These are phyloP conservation scores for Melanotaenia boesemani DNA, from an alignment of 2,797 vertebrate genomes.

Conservation along the genomic window DNA sequence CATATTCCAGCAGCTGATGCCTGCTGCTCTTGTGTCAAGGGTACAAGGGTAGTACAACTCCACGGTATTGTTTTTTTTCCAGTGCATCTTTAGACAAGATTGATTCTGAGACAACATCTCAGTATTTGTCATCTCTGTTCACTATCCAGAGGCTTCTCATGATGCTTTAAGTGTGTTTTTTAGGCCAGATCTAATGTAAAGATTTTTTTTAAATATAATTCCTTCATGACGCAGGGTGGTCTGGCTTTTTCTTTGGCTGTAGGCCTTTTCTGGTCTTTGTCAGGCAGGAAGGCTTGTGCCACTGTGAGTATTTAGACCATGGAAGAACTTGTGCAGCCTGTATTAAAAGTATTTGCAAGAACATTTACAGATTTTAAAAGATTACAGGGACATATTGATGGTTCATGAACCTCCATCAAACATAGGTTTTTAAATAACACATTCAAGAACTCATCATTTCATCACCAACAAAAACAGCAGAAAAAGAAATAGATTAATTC, in stretches of 20 bases:
- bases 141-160: slow-evolving; percentile 3
- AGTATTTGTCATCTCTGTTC: slow-evolving; percentile 4
- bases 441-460: not conserved
- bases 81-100: not conserved
- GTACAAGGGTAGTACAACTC: slow-evolving; percentile 22
- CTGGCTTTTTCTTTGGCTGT: not conserved
- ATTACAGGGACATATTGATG: not conserved
- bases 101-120: slow-evolving; percentile 8
- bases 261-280: not conserved
- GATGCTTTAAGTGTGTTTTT: slow-evolving; percentile 20
- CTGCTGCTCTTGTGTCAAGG: not conserved
- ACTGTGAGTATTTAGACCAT: not conserved
- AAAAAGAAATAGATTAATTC: not conserved
- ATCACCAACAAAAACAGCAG: not conserved
- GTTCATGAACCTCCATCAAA: not conserved
- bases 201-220: not conserved
- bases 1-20: slow-evolving; percentile 2
- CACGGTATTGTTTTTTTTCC: slow-evolving; percentile 4
- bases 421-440: not conserved
- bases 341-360: slow-evolving; percentile 9
- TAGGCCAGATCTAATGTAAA: not conserved
- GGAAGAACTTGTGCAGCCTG: not conserved
- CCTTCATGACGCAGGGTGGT: not conserved
- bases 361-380: slow-evolving; percentile 12
- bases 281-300: not conserved